Evolutionary conservation across 2,113 vertebrate genomes (phyloP), one percentile per base, ranked within the genome.

Genomic region (Bubo blakistoni): DNA sequence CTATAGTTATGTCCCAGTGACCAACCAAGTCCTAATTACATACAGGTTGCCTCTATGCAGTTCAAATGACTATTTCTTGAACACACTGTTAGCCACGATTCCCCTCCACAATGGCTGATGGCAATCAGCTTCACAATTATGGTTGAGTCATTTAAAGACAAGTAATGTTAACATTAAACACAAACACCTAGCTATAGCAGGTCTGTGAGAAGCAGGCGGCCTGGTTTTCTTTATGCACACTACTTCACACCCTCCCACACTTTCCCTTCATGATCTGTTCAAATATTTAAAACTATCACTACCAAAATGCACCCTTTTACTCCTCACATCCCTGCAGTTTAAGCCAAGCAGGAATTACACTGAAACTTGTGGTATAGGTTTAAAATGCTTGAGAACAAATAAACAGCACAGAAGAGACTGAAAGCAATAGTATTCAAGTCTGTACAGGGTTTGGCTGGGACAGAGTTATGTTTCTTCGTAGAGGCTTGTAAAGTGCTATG

Each of bases 401-500:
- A 42, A 47, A 11, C 62, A 52, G 34, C 34, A 54, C 20, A 55
- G 52, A 66, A 61, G 26, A 55, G 32, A 55, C 26, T 19, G 7
- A 65, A 58, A 52, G 21, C 20, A 63, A 16, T 47, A 47, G 8
- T 36, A 62, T 40, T 78, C 18, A 46, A 40, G 49, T 40, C 36
- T 32, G 7, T 21, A n/a, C 16, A n/a, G 13, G 8, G 38, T 74
- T 69, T 74, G 32, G 19, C 26, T 85, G 36, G 8, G 36, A 63
- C 36, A 44, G 9, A 59, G 30, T 61, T 55, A 55, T 5, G 25
- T 49, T 79, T 73, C 73, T 79, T 88, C 38, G 47, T 0, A 67
- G 24, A 90, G 17, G 27, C 22, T n/a, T 51, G 11, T 57, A 55
- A 0, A 1, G 26, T 57, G 42, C 36, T n/a, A 8, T 1, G 0